Percentiles rank a stretch among this genome's conserved stretches.
Evolutionary conservation across 2,888 invertebrate species (phyloP).

Genomic region (Mythimna albipuncta): DNA sequence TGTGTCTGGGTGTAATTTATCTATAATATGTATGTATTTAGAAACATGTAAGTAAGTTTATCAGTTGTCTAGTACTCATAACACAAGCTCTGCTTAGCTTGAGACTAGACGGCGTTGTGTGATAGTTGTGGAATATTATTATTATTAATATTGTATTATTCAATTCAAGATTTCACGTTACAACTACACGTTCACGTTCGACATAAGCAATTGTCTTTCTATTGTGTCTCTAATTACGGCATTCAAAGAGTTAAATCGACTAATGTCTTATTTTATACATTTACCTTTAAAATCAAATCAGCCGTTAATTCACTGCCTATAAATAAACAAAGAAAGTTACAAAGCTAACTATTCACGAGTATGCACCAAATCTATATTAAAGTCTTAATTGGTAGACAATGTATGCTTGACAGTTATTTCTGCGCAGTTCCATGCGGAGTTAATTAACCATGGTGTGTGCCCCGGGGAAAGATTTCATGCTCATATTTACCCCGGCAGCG

Average conservation of each 20-base stretch:
- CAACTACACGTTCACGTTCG: too few species aligned
- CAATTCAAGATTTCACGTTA: background rate
- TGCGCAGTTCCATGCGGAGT: conserved; percentile 28
- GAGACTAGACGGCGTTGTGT: too few species aligned
- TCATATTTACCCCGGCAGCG: conserved; percentile 50
- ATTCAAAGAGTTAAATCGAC: too few species aligned
- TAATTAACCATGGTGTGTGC: conserved; percentile 55
- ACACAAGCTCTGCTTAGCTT: too few species aligned
- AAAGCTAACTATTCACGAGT: conserved; percentile 20
- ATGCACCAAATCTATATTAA: conserved; percentile 39
- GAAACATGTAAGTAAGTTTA: too few species aligned
- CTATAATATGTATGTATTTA: too few species aligned
- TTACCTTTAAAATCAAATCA: background rate
- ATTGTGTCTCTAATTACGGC: too few species aligned
- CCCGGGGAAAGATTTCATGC: conserved; percentile 45
- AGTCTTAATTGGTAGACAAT: conserved; percentile 50
- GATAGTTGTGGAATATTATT: too few species aligned
- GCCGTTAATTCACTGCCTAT: background rate
- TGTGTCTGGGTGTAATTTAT: too few species aligned
- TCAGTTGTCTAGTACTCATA: too few species aligned
- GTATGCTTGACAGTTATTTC: conserved; percentile 54
- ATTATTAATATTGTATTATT: background rate
- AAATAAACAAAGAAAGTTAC: background rate
- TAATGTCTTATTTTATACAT: too few species aligned
- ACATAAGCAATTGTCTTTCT: too few species aligned